Evolutionary conservation across 2,797 vertebrate species (phyloP), one percentile per base, ranked within the genome.

Genomic region (Smutsia temminckii): DNA sequence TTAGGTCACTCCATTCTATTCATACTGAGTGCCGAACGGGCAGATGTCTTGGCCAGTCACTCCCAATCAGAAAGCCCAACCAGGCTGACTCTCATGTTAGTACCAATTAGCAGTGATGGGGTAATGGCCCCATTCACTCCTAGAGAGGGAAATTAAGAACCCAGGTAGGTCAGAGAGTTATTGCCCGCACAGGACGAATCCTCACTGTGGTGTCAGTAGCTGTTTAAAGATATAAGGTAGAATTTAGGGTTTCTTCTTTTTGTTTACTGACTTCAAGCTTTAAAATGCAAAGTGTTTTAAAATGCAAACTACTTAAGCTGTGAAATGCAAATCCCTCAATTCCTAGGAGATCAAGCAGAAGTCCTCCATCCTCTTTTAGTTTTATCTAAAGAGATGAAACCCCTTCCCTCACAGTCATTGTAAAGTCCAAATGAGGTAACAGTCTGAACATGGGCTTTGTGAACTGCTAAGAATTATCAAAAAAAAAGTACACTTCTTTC

Each of bases 301-400:
- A 64, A 84, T 92, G 61, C 49, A 93, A 37, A 94, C 40, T 61
- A 66, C 23, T 61, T 25, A 42, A 49, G 29, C 21, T 34, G 4
- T 42, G 86, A 79, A 90, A 87, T n/a, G 55, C 59, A 78, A 91
- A 71, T 34, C 32, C 37, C 25, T 37, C 12, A 12, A 32, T 68
- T 37, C 21, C 68, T 63, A 21, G 3, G 46, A 46, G 46, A 46
- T 46, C 11, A 10, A 46, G 3, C 46, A 46, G 46, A 46, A 11
- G 10, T 46, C 46, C 46, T 46, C 46, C 46, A 46, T 46, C 46
- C 46, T 46, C 10, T 46, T 46, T 78, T 16, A 51, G 18, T 13
- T 77, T 78, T 77, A 51, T 66, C 2, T 64, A 18, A 57, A 85
- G 55, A 17, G 16, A 92, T 46, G 37, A 53, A 32, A 25, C 37